Conservation (phyloP, 1,140 invertebrate genomes). For the Rhopalosiphum maidis region DNA sequence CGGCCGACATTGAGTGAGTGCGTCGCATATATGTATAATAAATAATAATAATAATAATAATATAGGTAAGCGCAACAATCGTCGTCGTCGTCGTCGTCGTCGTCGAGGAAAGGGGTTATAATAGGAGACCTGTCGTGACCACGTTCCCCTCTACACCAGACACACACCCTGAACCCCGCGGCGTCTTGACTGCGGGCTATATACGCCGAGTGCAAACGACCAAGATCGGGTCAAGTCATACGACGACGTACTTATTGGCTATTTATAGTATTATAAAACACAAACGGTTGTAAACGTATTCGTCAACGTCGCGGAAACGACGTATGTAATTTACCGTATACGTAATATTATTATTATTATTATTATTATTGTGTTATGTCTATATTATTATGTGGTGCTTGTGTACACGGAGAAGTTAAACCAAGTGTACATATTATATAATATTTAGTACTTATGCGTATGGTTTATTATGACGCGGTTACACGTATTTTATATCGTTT, state of each 20-base stretch:
- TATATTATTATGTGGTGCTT: background rate
- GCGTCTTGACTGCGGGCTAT: background rate
- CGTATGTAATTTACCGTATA: background rate
- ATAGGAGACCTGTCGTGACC: constrained; percentile 17
- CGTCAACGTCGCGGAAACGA: background rate
- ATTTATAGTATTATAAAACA: background rate
- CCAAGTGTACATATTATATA: background rate
- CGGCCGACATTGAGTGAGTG: constrained; percentile 38
- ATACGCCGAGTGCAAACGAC: background rate
- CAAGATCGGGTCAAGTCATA: background rate
- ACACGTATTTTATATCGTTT: too few relatives aligned
- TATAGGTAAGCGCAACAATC: background rate
- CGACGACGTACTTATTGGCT: background rate
- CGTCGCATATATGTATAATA: background rate
- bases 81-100: background rate
- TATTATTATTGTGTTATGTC: background rate
- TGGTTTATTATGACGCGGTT: too few relatives aligned
- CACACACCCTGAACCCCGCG: background rate
- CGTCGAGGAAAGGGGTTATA: background rate
- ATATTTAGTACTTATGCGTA: background rate
- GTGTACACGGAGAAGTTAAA: background rate
- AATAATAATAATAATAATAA: background rate
- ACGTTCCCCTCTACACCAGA: background rate
- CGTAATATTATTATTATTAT: background rate
- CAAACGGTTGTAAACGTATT: background rate